phyloP scores from a whole-genome alignment of 2,113 vertebrate species.

The Bambusicola thoracicus region DNA sequence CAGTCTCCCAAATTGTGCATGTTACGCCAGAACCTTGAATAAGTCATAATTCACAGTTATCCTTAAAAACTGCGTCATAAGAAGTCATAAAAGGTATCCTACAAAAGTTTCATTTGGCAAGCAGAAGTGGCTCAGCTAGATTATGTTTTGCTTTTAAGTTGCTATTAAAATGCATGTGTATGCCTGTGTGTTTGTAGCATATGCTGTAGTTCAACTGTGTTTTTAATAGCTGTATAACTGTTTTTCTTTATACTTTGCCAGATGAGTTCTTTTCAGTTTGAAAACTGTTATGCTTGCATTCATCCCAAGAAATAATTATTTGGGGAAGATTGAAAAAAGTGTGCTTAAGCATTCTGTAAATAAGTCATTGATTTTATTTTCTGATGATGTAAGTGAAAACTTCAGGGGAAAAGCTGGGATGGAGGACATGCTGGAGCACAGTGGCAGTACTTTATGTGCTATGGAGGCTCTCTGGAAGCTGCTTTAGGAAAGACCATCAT shows the following conservation, averaged over 20 bases:
- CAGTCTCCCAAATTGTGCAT: neutral
- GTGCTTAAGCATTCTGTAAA: neutral
- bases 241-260: conserved; percentile 44
- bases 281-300: conserved; percentile 51
- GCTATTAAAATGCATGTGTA: conserved; percentile 33
- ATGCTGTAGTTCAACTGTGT: conserved; percentile 52
- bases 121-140: conserved; percentile 9
- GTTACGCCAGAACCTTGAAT: neutral
- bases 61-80: conserved; percentile 18
- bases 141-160: conserved; percentile 44
- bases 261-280: conserved; percentile 53
- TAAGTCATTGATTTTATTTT: neutral
- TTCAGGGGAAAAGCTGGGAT: neutral
- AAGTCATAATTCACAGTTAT: conserved; percentile 4
- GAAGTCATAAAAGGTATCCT: conserved; percentile 16
- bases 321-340: conserved; percentile 20
- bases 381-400: neutral
- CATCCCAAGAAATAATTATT: conserved; percentile 46
- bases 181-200: conserved; percentile 32
- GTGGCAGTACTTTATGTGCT: neutral
- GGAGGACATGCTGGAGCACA: accelerated
- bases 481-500: neutral
- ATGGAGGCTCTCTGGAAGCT: neutral
- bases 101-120: conserved; percentile 41
- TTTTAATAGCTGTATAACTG: conserved; percentile 49